Evolutionary conservation across 2,888 invertebrate species (phyloP).

Genomic region (Elysia crispata): DNA sequence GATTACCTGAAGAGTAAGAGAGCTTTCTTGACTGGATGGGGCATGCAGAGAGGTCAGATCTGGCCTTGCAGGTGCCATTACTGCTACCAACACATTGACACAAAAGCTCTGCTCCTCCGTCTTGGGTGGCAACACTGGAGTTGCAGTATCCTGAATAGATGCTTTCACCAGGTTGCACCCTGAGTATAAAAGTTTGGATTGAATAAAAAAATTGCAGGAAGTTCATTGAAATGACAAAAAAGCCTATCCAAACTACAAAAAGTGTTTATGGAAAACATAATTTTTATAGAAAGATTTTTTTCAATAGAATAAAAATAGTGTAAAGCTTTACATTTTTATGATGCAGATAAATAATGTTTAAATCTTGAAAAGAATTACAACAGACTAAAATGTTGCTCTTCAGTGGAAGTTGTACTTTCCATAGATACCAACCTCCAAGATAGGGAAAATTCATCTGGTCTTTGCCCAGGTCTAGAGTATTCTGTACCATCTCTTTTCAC

Average conservation of each 20-base stretch:
- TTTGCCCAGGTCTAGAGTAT: constrained; percentile 41
- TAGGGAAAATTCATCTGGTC: constrained; percentile 52
- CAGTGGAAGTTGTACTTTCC: not conserved
- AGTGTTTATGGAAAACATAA: too few relatives aligned
- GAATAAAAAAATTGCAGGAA: too few relatives aligned
- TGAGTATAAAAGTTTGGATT: too few relatives aligned
- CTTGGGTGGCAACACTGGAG: not conserved
- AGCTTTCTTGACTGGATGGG: constrained; percentile 35
- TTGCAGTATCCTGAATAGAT: constrained; percentile 54
- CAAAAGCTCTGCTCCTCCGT: not conserved
- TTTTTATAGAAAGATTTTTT: too few relatives aligned
- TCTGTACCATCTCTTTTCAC: constrained; percentile 50
- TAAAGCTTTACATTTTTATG: too few relatives aligned
- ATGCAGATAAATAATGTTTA: too few relatives aligned
- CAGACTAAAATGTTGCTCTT: too few relatives aligned
- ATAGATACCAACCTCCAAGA: constrained; percentile 53
- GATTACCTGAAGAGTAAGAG: constrained; percentile 47
- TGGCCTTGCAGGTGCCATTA: constrained; percentile 40
- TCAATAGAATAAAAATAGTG: too few relatives aligned
- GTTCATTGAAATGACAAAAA: too few relatives aligned
- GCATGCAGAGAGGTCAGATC: constrained; percentile 36
- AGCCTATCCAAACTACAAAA: too few relatives aligned
- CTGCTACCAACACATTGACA: constrained; percentile 39
- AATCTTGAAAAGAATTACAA: too few relatives aligned
- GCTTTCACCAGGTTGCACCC: constrained; percentile 52